A percentile compares a stretch with the other conserved stretches of the same genome.
Evolutionary conservation across 2,113 vertebrate species (phyloP).

Genomic region (Strigops habroptila): DNA sequence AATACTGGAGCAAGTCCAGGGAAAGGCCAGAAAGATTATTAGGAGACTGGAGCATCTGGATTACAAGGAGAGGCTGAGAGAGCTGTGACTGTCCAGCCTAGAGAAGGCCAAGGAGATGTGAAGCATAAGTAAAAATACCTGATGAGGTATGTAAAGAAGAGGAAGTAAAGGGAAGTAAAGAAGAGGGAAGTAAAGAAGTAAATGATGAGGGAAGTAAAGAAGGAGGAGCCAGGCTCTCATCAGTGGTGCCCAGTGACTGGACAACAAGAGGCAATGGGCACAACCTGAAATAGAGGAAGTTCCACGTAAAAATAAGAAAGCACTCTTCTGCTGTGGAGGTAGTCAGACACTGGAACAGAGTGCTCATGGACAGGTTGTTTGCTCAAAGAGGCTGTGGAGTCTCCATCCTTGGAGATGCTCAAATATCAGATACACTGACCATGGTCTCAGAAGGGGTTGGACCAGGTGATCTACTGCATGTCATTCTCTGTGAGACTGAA

Average conservation of each 20-base stretch:
- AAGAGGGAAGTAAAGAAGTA: neutral
- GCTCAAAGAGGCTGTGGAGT: neutral
- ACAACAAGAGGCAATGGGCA: neutral
- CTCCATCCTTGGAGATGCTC: neutral
- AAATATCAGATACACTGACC: neutral
- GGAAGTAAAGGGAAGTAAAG: neutral
- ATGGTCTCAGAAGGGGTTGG: neutral
- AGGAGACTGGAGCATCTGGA: neutral
- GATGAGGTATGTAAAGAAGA: neutral
- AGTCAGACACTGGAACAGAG: neutral
- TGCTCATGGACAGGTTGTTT: neutral
- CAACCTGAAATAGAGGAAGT: neutral
- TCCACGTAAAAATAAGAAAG: neutral
- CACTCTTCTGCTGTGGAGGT: neutral
- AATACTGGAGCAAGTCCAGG: neutral
- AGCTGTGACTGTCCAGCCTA: neutral
- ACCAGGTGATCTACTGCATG: neutral
- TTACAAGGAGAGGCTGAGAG: accelerated
- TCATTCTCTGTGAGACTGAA: neutral
- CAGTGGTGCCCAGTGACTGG: neutral
- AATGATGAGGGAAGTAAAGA: neutral
- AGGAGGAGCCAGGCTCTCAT: neutral
- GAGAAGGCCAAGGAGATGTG: neutral
- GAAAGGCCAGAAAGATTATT: neutral
- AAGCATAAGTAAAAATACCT: neutral